Evolutionary conservation across 2,797 vertebrate genomes (phyloP), one percentile per base, ranked within the genome.

Genomic region (Ibycter americanus): DNA sequence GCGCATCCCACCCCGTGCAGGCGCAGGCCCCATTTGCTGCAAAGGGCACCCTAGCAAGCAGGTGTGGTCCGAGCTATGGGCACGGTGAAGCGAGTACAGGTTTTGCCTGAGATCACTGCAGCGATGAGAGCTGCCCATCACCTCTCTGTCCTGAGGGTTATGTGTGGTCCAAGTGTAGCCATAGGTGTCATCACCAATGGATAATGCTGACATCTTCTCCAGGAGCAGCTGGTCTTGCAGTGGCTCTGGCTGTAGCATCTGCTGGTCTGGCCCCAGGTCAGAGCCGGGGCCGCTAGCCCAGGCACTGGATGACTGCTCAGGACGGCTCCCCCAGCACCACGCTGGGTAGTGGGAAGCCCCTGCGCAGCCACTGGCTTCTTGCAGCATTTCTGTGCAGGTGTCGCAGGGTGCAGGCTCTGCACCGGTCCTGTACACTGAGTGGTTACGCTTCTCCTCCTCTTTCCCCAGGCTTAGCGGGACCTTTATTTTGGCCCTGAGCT

Each of bases 401-500:
- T 7, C 4, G 3, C 13, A 14, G 14, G 15, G 29, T 11, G 40
- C n/a, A 5, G 76, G 76, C 29, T 87, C 72, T 34, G 7, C 31
- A 26, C 42, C 15, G 0, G 32, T 38, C 26, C 15, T 13, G 36
- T 22, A 25, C 0, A 1, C 38, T 0, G 20, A 42, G 61, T 3
- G 4, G 65, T 17, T 65, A 25, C 11, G 3, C 27, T 44, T 46
- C 61, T 59, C 93, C 72, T 96, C 86, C 93, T 97, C 97, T 15
- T 71, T 27, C 29, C 72, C 79, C 32, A 25, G 32, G 22, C 34
- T 59, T 6, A 63, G 26, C 0, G 27, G 83, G 49, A 82, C 87
- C 65, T 95, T 97, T 25, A 95, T 98, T 78, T 98, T 98, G 13
- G 98, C 99, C 26, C 99, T 98, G 38, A 99, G 99, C 83, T 99